These are phyloP conservation scores for Heterotilapia buettikoferi DNA, from an alignment of 2,113 vertebrate species.

Conservation along the genomic window DNA sequence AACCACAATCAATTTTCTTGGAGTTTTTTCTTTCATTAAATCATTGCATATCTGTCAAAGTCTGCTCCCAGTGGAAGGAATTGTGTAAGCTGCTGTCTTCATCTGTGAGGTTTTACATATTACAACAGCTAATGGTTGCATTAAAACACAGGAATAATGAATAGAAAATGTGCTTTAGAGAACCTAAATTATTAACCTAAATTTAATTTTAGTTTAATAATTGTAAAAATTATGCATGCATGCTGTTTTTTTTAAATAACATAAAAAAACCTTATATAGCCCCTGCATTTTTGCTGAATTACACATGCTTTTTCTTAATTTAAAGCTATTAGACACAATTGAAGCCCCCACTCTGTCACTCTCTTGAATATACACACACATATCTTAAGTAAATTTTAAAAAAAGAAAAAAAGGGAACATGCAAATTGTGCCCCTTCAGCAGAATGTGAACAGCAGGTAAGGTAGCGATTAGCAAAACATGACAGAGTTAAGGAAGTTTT, in stretches of 20 bases:
- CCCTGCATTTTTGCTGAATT: not conserved
- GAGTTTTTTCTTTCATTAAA: not conserved
- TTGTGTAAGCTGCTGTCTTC: not conserved
- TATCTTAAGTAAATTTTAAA: rapidly evolving
- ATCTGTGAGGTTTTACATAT: not conserved
- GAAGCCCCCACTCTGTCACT: not conserved
- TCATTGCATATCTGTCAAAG: not conserved
- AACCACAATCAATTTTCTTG: not conserved
- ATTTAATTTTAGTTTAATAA: not conserved
- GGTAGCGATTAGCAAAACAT: not conserved
- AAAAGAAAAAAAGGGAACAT: not conserved
- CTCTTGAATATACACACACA: not conserved
- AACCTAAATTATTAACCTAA: not conserved
- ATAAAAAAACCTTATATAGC: not conserved
- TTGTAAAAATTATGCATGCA: not conserved
- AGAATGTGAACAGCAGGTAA: not conserved
- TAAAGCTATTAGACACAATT: not conserved
- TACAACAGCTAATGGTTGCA: not conserved
- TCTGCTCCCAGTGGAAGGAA: not conserved
- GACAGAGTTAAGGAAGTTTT: not conserved
- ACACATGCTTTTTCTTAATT: not conserved
- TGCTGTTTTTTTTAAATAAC: not conserved
- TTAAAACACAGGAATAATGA: not conserved
- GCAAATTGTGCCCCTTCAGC: not conserved
- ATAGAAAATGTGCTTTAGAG: not conserved